Evolutionary conservation across 2,888 invertebrate species (phyloP), one percentile per base, ranked within the genome.

Genomic region (Cheilosia urbana): DNA sequence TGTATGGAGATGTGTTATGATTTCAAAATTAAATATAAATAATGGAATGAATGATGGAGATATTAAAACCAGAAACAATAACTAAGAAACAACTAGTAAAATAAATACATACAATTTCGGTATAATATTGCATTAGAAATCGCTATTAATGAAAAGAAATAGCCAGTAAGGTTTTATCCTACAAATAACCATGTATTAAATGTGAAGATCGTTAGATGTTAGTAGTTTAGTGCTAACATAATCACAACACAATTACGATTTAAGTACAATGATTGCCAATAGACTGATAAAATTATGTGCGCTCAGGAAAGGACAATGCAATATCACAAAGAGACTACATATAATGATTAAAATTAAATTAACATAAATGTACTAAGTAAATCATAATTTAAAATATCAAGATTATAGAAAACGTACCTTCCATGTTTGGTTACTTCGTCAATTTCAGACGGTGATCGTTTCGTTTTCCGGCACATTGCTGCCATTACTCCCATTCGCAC

Each of bases 361-460:
- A 42, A 45, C 30, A 47, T 53, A 65, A 66, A 47, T 53, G 69
- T 65, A 63, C 37, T 37, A 42, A 72, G 27, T 19, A 24, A 47
- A 34, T 57, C 55, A 37, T 45, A 30, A 55, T 37, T 42, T 51
- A 27, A 72, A 13, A 13, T 21, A 51, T 5, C 4, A 11, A 2
- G 1, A 51, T 15, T 6, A n/a, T 60, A 45, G 62, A 37, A n/a
- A 87, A 89, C 93, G 93, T 94, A 97, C 97, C 97, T 97, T 94
- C 96, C 96, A 82, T 97, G 93, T 92, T 97, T 97, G 0, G 96
- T 94, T 92, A 96, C 96, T 78, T 97, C 97, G 88, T 97, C 97
- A 88, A 96, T 91, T 84, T 92, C 92, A 3, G 92, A 92, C 40
- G 92, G 92, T 42, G 92, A 92, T 62, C 92, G 90, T 89, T 91